These are phyloP conservation scores for Calonectris borealis DNA, from an alignment of 2,113 vertebrate species.

Conservation along the genomic window DNA sequence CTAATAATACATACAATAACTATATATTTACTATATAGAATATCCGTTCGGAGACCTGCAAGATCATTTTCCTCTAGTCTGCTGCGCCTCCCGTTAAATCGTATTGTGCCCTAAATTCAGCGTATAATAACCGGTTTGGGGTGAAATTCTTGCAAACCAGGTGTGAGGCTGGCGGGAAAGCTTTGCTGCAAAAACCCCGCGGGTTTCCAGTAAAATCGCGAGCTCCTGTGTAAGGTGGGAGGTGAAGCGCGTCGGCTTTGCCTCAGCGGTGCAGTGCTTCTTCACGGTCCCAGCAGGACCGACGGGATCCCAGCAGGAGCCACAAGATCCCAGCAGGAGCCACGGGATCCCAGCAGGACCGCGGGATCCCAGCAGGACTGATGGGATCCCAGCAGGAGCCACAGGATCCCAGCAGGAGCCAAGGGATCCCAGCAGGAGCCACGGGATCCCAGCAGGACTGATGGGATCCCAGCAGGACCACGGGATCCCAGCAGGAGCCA, in stretches of 20 bases:
- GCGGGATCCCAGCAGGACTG: not conserved
- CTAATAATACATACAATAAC: too few relatives aligned
- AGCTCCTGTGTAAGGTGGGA: not conserved
- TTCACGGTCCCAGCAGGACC: not conserved
- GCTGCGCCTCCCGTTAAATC: not conserved
- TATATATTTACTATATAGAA: not conserved
- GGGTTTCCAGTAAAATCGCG: fast-evolving
- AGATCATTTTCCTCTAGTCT: too few relatives aligned
- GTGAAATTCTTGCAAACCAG: not conserved
- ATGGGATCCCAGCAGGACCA: not conserved
- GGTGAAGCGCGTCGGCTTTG: not conserved
- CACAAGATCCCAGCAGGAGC: too few relatives aligned
- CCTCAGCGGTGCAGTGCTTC: not conserved
- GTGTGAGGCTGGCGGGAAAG: not conserved
- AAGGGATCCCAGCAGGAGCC: too few relatives aligned
- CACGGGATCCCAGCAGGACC: too few relatives aligned
- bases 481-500: not conserved
- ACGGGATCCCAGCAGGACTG: not conserved
- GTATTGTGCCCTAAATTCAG: fast-evolving
- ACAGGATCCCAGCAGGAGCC: not conserved
- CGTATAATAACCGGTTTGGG: not conserved
- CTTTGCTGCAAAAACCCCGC: fast-evolving
- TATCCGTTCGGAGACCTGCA: not conserved
- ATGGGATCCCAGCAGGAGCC: not conserved
- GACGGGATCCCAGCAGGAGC: not conserved